Percentiles rank a stretch among this genome's conserved stretches.
Conservation (phyloP, 2,113 vertebrate species). For the Numenius arquata region DNA sequence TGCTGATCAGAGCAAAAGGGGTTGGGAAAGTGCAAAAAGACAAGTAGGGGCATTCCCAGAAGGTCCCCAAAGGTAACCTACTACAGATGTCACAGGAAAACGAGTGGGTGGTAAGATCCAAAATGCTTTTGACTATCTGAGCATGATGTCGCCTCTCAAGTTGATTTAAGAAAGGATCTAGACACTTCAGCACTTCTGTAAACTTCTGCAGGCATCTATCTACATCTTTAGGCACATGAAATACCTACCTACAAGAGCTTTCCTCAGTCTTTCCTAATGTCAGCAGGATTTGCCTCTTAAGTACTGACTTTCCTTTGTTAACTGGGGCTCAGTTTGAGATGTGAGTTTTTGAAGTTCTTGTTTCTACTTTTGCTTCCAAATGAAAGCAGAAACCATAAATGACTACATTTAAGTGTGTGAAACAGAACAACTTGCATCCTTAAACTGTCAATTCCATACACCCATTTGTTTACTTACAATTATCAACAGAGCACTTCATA, state of each 20-base stretch:
- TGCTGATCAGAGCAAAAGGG: not conserved
- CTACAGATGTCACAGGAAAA: not conserved
- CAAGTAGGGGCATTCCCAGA: not conserved
- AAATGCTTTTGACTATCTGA: not conserved
- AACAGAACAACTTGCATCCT: not conserved
- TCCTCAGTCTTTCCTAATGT: not conserved
- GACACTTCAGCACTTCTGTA: not conserved
- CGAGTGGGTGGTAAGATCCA: not conserved
- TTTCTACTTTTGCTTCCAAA: not conserved
- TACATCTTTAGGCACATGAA: not conserved
- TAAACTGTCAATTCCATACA: not conserved
- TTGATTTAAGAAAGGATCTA: not conserved
- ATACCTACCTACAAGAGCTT: not conserved
- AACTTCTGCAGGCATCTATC: not conserved
- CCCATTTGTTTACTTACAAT: slow-evolving; percentile 10
- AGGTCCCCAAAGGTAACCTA: not conserved
- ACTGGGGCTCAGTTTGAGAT: not conserved
- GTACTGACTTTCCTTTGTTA: not conserved
- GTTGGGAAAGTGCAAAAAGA: not conserved
- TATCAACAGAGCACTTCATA: not conserved
- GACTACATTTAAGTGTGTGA: not conserved
- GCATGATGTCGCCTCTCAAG: not conserved
- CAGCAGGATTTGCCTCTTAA: not conserved
- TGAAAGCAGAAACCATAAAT: not conserved
- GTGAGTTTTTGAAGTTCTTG: not conserved